A percentile compares a stretch with the other conserved stretches of the same genome.
These are phyloP conservation scores for Cryptotis parvus DNA, from an alignment of 2,113 vertebrate species.

Conservation along the genomic window DNA sequence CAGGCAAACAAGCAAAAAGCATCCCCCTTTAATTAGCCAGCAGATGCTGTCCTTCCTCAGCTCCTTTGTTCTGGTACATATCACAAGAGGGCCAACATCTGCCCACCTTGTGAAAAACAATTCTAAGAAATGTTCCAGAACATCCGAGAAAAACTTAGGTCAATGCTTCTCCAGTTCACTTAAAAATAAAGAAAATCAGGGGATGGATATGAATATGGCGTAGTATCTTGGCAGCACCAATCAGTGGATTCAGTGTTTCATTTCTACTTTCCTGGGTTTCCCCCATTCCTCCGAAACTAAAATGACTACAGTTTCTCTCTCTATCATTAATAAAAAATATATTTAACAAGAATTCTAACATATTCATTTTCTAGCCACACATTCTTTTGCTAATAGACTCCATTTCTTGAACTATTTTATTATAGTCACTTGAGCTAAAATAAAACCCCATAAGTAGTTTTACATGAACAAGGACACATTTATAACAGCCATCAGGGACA, in stretches of 20 bases:
- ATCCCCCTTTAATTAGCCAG: no score
- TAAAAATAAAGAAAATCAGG: not conserved
- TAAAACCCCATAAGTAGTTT: constrained; percentile 29
- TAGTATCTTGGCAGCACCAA: not conserved
- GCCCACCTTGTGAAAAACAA: no score
- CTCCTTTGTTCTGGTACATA: no score
- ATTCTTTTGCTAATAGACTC: not conserved
- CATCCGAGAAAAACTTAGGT: not conserved
- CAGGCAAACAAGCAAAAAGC: no score
- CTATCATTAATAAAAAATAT: constrained; percentile 19
- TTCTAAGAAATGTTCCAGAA: no score
- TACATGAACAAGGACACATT: constrained; percentile 42
- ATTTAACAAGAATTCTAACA: constrained; percentile 32
- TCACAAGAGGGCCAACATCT: no score
- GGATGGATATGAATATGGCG: not conserved
- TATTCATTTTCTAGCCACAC: constrained; percentile 30
- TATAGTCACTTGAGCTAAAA: constrained; percentile 40
- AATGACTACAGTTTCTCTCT: not conserved
- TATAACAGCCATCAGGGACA: not conserved
- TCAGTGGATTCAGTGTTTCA: not conserved
- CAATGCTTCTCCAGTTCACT: not conserved
- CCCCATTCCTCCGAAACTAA: constrained; percentile 3
- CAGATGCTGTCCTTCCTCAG: no score
- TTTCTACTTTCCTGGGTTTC: constrained; percentile 19
- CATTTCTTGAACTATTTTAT: constrained; percentile 46